These are phyloP conservation scores for Melanotaenia maccullochi DNA, from an alignment of 2,797 vertebrate species.

Conservation along the genomic window DNA sequence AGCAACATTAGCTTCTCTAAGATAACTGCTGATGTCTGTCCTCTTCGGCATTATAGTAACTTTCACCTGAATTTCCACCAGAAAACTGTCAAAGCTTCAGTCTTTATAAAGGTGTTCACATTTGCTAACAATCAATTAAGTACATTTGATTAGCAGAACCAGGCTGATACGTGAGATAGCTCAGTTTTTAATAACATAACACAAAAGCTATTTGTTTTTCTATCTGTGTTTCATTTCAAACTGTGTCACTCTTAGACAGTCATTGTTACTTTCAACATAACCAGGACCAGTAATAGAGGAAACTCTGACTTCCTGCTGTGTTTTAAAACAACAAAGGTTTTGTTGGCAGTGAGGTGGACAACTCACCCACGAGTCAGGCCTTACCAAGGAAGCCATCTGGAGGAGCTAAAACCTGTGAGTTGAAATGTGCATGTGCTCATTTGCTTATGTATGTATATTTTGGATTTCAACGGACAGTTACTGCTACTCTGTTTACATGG, in stretches of 20 bases:
- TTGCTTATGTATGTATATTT: constrained; percentile 45
- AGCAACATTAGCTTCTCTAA: not conserved
- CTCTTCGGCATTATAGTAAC: too few species aligned
- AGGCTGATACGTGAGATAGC: not conserved
- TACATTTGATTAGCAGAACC: not conserved
- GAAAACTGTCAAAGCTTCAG: too few species aligned
- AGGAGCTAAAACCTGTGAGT: constrained; percentile 30
- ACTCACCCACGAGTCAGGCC: constrained; percentile 53
- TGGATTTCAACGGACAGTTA: constrained; percentile 46
- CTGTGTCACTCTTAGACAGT: not conserved
- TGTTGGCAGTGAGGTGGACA: constrained; percentile 38
- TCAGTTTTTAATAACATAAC: too few species aligned
- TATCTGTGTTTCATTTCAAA: not conserved
- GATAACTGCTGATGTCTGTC: not conserved
- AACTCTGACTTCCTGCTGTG: constrained; percentile 65
- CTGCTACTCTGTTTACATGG: constrained; percentile 59
- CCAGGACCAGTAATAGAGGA: constrained; percentile 55
- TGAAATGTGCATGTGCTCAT: constrained; percentile 26
- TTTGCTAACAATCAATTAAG: too few species aligned
- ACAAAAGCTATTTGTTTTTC: not conserved
- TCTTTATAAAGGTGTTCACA: too few species aligned
- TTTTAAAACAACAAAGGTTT: constrained; percentile 62
- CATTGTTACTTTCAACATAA: constrained; percentile 45
- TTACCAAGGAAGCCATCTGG: constrained; percentile 57
- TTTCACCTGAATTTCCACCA: too few species aligned